Percentiles rank a stretch among this genome's conserved stretches.
phyloP scores from a whole-genome alignment of 2,113 vertebrate species.

The Apistogramma diplotaenia region DNA sequence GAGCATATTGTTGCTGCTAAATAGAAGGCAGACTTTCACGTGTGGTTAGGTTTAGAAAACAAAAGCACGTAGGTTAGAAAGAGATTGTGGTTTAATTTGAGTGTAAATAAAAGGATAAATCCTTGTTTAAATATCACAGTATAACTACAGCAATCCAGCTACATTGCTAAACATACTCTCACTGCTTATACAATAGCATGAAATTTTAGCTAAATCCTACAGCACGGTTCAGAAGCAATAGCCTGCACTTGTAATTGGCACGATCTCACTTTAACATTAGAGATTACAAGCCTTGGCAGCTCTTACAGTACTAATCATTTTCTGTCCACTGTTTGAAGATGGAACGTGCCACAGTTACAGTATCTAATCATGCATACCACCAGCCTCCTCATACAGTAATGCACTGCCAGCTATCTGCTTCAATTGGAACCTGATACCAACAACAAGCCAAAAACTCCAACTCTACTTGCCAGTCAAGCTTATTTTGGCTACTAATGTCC shows the following conservation, averaged over 20 bases:
- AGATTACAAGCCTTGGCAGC: not conserved
- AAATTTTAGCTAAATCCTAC: not conserved
- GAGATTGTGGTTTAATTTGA: no score
- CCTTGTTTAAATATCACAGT: no score
- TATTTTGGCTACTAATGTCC: not conserved
- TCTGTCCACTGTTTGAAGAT: not conserved
- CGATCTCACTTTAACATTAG: not conserved
- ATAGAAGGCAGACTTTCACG: no score
- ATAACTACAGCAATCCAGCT: no score
- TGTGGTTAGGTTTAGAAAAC: no score
- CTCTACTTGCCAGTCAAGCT: not conserved
- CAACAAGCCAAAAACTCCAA: not conserved
- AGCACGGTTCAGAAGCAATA: not conserved
- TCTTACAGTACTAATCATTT: not conserved
- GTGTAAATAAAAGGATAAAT: no score
- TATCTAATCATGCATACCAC: not conserved
- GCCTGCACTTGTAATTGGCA: not conserved
- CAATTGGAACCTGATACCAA: not conserved
- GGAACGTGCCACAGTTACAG: not conserved
- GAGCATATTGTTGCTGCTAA: no score
- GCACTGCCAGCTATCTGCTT: not conserved
- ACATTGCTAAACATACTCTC: no score
- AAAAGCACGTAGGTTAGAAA: no score
- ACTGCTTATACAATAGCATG: not conserved
- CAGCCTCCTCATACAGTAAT: not conserved